These are phyloP conservation scores for Lumbricus terrestris DNA, from an alignment of 2,888 invertebrate species.

Conservation along the genomic window DNA sequence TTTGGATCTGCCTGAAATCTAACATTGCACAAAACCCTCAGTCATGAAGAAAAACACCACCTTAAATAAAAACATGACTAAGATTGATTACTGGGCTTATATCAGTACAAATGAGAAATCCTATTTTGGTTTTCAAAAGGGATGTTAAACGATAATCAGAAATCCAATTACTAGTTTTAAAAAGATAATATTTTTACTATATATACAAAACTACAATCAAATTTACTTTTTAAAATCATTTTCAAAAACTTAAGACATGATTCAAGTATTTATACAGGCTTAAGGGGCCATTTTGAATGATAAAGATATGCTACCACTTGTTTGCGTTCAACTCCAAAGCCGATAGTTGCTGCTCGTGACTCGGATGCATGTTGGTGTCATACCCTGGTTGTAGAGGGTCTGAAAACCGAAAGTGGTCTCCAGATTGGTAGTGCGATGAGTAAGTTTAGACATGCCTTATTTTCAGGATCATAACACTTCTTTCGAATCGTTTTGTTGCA, in stretches of 20 bases:
- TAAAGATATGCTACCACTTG: background rate
- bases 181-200: too few species aligned
- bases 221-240: too few species aligned
- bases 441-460: background rate
- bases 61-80: background rate
- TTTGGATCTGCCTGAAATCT: constrained; percentile 67
- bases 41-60: background rate
- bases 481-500: background rate
- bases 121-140: background rate
- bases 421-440: background rate
- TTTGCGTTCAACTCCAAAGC: background rate
- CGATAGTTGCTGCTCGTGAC: background rate
- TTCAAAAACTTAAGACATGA: too few species aligned
- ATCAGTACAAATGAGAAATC: background rate
- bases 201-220: too few species aligned
- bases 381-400: background rate
- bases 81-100: background rate
- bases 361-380: background rate
- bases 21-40: background rate
- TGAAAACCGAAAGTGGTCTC: background rate
- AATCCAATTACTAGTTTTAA: too few species aligned
- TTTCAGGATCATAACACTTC: background rate
- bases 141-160: too few species aligned
- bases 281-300: too few species aligned
- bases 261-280: background rate